phyloP scores from a whole-genome alignment of 1,140 invertebrate species.

The Eurytemora carolleeae region DNA sequence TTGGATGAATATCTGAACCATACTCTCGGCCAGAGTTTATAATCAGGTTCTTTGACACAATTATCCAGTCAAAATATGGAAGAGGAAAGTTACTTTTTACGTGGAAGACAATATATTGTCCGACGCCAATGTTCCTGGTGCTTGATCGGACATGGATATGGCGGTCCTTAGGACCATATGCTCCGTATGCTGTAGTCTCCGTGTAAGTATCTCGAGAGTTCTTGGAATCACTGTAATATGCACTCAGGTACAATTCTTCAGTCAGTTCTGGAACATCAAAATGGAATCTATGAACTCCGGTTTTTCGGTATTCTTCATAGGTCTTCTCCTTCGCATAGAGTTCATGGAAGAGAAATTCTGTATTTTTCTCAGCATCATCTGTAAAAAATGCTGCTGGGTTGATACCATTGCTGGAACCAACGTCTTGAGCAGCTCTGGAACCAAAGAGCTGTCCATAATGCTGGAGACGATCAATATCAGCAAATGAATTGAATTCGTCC shows the following conservation, averaged over 20 bases:
- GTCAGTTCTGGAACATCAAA: slow-evolving; percentile 24
- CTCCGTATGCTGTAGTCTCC: slow-evolving; percentile 21
- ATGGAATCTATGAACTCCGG: slow-evolving; percentile 22
- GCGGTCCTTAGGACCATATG: slow-evolving; percentile 21
- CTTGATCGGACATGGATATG: slow-evolving; percentile 26
- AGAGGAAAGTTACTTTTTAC: slow-evolving; percentile 28
- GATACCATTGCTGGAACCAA: neutral
- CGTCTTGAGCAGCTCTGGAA: slow-evolving; percentile 6
- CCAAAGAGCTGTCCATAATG: slow-evolving; percentile 9
- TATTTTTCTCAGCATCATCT: slow-evolving; percentile 10
- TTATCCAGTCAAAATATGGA: slow-evolving; percentile 28
- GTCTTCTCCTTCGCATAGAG: slow-evolving; percentile 13
- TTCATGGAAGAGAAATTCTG: slow-evolving; percentile 1
- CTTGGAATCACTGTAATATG: slow-evolving; percentile 23
- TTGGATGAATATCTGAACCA: slow-evolving; percentile 19
- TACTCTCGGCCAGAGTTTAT: slow-evolving; percentile 24
- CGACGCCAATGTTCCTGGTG: slow-evolving; percentile 23
- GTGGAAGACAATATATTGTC: slow-evolving; percentile 31
- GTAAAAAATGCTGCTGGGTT: slow-evolving; percentile 12
- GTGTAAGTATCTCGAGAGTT: slow-evolving; percentile 15
- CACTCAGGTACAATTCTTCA: slow-evolving; percentile 21
- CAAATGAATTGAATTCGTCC: slow-evolving; percentile 1
- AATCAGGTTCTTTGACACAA: slow-evolving; percentile 30
- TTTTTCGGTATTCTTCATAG: slow-evolving; percentile 18
- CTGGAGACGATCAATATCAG: slow-evolving; percentile 3